phyloP scores from a whole-genome alignment of 2,797 vertebrate species.

The Anguilla pacifica region DNA sequence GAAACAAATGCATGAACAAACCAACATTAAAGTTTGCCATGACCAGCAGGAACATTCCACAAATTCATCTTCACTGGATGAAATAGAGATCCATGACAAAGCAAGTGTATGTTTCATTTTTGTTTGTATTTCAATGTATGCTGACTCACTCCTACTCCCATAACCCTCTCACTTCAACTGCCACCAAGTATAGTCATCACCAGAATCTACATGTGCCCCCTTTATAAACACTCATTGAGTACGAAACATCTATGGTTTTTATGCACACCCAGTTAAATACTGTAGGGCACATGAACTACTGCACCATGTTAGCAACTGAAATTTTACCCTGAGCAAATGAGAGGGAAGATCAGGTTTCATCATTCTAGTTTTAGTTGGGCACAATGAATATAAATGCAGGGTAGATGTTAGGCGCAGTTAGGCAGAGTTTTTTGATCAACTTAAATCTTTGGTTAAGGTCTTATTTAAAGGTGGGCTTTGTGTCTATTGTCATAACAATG shows the following conservation, averaged over 20 bases:
- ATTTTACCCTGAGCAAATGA: not conserved
- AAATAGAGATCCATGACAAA: slow-evolving; percentile 91
- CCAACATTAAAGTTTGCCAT: slow-evolving; percentile 99
- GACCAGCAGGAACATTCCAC: slow-evolving; percentile 79
- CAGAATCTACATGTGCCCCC: not conserved
- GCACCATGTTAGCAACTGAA: not conserved
- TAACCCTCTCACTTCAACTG: slow-evolving; percentile 32
- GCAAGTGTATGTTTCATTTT: slow-evolving; percentile 88
- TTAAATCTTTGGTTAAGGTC: not conserved
- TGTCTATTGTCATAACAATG: not conserved
- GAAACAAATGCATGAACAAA: slow-evolving; percentile 99
- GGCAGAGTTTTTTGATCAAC: not conserved
- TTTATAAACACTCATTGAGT: not conserved
- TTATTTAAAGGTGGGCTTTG: not conserved
- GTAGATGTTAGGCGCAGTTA: slow-evolving; percentile 8
- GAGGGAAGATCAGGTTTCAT: not conserved
- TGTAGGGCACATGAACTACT: not conserved
- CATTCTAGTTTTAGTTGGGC: not conserved
- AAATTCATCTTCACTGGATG: slow-evolving; percentile 90
- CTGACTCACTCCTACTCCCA: slow-evolving; percentile 49
- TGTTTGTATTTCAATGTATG: slow-evolving; percentile 58
- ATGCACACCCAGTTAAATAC: not conserved
- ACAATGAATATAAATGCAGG: not conserved
- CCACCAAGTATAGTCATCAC: slow-evolving; percentile 15
- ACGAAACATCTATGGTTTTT: not conserved